Base-by-base conservation (phyloP, 2,797 vertebrate genomes). In the Poecilia gillii region DNA sequence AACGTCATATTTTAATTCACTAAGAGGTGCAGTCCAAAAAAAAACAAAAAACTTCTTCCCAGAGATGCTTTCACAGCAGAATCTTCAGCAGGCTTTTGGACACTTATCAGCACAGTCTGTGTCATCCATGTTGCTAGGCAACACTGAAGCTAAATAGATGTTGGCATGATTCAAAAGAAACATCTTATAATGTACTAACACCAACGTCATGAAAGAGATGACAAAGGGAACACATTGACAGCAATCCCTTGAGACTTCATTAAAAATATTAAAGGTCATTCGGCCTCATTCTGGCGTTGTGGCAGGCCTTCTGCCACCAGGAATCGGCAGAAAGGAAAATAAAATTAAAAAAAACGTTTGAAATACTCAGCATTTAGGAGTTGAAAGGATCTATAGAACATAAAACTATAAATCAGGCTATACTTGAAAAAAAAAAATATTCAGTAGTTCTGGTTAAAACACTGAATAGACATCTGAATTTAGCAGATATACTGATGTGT, bases 61-160 rank as follows among this genome's bases (percentile, higher is more conserved):
- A 55, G 64, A 16, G 33, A 72, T 76, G 53, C 74, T 72, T 81
- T 76, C 36, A 76, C 46, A 64, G 68, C 74, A 81, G 70, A 53
- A 81, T 76, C 68, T n/a, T 64, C 70, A 64, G 55, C 53, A 13
- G 79, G 66, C 53, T 57, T 72, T 62, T 75, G 64, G 73, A 45
- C 31, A 33, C 43, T 72, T 76, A 43, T 81, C 55, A 33, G 68
- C 74, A 81, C 62, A 41, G 74, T n/a, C 74, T 49, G 25, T 64
- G 59, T 64, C 70, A 66, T 51, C 68, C 45, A 23, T 53, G 79
- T 81, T 81, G 79, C 79, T 76, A 81, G 39, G 79, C 79, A 81
- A 76, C 74, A 73, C 55, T 71, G 62, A 81, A 76, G 68, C 68
- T 39, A 81, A 75, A 81, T 81, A 73, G 43, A 75, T 57, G 41